Conservation (phyloP, 2,888 invertebrate genomes). For the Nomada lathburiana region DNA sequence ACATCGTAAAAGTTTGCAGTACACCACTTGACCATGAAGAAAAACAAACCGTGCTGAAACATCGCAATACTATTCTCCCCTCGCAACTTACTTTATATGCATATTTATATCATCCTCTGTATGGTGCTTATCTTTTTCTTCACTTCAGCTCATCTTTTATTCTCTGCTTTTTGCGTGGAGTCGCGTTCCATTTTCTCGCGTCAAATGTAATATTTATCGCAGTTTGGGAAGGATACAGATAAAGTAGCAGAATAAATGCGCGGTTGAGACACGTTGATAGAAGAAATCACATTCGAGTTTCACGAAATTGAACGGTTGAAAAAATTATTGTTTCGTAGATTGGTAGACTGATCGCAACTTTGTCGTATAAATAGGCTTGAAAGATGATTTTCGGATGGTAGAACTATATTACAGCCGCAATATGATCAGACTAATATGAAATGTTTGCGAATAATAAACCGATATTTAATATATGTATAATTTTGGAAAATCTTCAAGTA, state of each 20-base stretch:
- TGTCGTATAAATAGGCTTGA: too few species aligned
- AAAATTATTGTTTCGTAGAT: too few species aligned
- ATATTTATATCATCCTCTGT: neutral
- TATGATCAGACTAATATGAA: neutral
- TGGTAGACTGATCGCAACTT: too few species aligned
- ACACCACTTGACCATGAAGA: constrained; percentile 8
- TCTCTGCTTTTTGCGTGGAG: neutral
- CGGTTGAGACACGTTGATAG: too few species aligned
- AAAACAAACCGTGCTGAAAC: neutral
- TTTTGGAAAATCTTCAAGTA: neutral
- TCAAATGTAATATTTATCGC: too few species aligned
- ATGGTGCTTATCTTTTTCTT: neutral
- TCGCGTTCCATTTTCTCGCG: too few species aligned
- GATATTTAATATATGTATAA: neutral
- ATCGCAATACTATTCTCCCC: neutral
- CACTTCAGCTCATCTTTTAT: neutral
- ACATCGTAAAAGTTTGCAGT: constrained; percentile 31
- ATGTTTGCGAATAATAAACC: neutral
- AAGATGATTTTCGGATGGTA: too few species aligned
- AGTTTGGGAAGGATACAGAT: too few species aligned
- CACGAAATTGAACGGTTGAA: too few species aligned
- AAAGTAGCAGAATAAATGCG: too few species aligned
- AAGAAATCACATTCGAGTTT: too few species aligned
- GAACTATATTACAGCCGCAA: too few species aligned
- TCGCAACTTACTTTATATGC: neutral